Evolutionary conservation across 2,888 invertebrate genomes (phyloP).

Genomic region (Oscheius sp.): DNA sequence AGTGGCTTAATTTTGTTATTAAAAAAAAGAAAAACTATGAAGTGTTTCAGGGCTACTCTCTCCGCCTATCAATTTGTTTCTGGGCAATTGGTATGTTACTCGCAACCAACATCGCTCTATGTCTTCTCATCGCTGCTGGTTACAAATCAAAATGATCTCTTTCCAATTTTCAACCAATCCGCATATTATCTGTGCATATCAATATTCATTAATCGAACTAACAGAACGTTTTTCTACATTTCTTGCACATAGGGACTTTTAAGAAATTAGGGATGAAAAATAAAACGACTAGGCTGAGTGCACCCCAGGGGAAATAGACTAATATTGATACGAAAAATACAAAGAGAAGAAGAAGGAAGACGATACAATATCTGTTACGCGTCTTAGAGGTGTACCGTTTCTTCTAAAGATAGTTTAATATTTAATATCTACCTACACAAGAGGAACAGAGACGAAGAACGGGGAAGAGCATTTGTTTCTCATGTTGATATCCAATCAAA

Average conservation of each 20-base stretch:
- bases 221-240: background rate
- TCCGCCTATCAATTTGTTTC: slow-evolving; percentile 36
- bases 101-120: slow-evolving; percentile 38
- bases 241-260: slow-evolving; percentile 1
- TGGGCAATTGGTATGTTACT: slow-evolving; percentile 45
- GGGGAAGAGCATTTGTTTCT: background rate
- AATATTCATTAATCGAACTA: background rate
- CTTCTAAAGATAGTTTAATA: background rate
- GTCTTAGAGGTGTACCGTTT: background rate
- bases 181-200: background rate
- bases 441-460: background rate
- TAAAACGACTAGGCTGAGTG: background rate
- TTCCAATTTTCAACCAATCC: background rate
- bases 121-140: slow-evolving; percentile 43
- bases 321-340: background rate
- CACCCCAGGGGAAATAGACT: background rate
- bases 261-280: background rate
- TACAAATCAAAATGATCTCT: slow-evolving; percentile 35
- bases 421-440: background rate
- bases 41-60: slow-evolving; percentile 38
- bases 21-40: background rate
- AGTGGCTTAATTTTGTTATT: no score
- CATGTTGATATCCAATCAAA: background rate
- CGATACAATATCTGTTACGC: background rate
- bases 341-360: background rate